Conservation (phyloP, 2,888 invertebrate genomes). For the Scotopteryx bipunctaria region DNA sequence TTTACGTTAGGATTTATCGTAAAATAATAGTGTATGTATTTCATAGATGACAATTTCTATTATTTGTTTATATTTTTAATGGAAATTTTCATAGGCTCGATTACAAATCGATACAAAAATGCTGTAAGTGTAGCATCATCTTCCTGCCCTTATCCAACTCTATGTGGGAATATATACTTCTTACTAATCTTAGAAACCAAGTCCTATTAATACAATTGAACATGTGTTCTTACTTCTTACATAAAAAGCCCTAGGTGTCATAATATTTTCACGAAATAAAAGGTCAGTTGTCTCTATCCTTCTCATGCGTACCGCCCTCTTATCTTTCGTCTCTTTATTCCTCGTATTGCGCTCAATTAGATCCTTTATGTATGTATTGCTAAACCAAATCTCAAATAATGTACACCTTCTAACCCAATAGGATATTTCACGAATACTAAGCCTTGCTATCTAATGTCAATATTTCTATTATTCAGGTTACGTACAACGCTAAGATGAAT, state of each 20-base stretch:
- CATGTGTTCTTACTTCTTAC: too few species aligned
- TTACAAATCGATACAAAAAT: too few species aligned
- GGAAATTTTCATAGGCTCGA: too few species aligned
- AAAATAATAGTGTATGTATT: too few species aligned
- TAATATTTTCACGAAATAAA: slow-evolving; percentile 31
- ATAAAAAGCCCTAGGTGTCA: not conserved
- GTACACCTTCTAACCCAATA: not conserved
- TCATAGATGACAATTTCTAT: too few species aligned
- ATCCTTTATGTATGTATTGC: slow-evolving; percentile 8
- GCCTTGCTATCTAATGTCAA: not conserved
- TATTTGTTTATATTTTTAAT: too few species aligned
- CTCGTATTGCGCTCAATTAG: slow-evolving; percentile 33
- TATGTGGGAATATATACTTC: too few species aligned
- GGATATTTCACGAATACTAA: not conserved
- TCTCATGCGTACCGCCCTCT: slow-evolving; percentile 28
- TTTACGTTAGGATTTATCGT: too few species aligned
- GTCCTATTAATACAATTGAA: too few species aligned
- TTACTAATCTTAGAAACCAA: too few species aligned
- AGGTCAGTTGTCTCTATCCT: slow-evolving; percentile 38
- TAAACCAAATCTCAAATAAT: not conserved
- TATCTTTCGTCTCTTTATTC: slow-evolving; percentile 31
- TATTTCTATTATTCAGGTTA: slow-evolving; percentile 7
- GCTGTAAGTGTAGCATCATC: too few species aligned
- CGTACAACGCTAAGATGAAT: slow-evolving; percentile 30
- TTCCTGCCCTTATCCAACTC: too few species aligned